Evolutionary conservation across 2,113 vertebrate species (phyloP).

Genomic region (Coryphaenoides rupestris): DNA sequence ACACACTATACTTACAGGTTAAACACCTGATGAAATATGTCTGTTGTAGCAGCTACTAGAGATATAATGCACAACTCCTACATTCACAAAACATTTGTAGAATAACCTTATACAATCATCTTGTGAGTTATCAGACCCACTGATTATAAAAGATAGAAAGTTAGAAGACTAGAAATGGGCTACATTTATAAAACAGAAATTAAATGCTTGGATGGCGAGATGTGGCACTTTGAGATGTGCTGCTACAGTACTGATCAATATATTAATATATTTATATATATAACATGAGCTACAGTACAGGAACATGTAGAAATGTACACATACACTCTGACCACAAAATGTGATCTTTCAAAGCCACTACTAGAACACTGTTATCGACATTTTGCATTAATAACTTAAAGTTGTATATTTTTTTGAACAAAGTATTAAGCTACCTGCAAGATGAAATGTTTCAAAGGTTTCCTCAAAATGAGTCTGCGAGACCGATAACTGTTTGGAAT

Average conservation of each 20-base stretch:
- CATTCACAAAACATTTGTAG: constrained; percentile 45
- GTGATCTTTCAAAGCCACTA: not conserved
- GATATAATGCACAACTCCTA: constrained; percentile 41
- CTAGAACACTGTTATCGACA: not conserved
- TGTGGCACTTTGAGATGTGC: constrained; percentile 49
- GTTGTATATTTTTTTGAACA: not conserved
- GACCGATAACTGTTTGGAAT: constrained; percentile 16
- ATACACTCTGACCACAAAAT: not conserved
- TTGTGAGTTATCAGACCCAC: constrained; percentile 31
- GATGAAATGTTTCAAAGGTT: constrained; percentile 3
- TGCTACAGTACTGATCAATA: constrained; percentile 53
- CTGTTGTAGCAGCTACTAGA: constrained; percentile 39
- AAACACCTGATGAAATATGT: constrained; percentile 26
- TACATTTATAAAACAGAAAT: constrained; percentile 33
- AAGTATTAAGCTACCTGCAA: constrained; percentile 18
- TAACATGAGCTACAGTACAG: not conserved
- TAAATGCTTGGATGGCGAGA: constrained; percentile 10
- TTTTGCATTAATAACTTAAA: not conserved
- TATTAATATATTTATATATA: too few species aligned
- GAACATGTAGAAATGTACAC: constrained; percentile 8
- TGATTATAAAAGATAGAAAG: constrained; percentile 54
- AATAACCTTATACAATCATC: constrained; percentile 25
- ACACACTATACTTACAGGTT: constrained; percentile 19
- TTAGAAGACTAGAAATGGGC: constrained; percentile 37
- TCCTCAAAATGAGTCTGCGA: not conserved